Evolutionary conservation across 2,113 vertebrate genomes (phyloP).

Genomic region (Thermophis baileyi): DNA sequence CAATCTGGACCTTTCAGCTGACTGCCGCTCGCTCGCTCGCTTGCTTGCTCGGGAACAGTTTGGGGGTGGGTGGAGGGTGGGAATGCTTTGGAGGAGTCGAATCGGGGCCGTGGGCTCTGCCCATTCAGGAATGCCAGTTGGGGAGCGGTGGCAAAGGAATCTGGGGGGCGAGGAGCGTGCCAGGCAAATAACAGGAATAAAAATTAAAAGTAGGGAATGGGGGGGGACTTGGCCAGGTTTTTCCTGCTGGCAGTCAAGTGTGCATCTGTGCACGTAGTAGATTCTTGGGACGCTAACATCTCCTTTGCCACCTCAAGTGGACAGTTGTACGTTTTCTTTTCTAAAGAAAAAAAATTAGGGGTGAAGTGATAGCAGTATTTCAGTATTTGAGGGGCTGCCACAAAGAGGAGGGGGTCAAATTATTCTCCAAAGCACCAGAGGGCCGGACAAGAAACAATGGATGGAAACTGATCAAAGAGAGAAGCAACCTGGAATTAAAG

Average conservation of each 20-base stretch:
- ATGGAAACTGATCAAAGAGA: no score
- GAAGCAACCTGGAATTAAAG: no score
- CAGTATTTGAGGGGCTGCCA: no score
- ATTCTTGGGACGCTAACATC: not conserved
- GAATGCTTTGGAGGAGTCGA: not conserved
- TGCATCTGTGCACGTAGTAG: not conserved
- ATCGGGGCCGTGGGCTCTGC: not conserved
- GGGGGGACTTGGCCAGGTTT: not conserved
- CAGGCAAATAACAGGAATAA: not conserved
- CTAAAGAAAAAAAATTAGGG: no score
- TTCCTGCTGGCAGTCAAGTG: not conserved
- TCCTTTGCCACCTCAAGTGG: not conserved
- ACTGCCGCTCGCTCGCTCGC: not conserved
- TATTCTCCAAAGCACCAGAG: no score
- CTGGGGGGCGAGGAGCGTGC: not conserved
- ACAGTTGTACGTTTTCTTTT: no score
- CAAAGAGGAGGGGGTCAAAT: no score
- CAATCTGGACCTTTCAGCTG: not conserved
- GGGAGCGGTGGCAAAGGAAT: not conserved
- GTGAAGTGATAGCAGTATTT: accelerated
- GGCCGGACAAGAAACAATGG: no score
- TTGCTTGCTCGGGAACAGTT: not conserved
- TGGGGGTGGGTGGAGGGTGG: not conserved
- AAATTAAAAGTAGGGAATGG: not conserved
- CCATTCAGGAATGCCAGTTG: not conserved